Evolutionary conservation across 2,113 vertebrate genomes (phyloP).

Genomic region (Ibidorhyncha struthersii): DNA sequence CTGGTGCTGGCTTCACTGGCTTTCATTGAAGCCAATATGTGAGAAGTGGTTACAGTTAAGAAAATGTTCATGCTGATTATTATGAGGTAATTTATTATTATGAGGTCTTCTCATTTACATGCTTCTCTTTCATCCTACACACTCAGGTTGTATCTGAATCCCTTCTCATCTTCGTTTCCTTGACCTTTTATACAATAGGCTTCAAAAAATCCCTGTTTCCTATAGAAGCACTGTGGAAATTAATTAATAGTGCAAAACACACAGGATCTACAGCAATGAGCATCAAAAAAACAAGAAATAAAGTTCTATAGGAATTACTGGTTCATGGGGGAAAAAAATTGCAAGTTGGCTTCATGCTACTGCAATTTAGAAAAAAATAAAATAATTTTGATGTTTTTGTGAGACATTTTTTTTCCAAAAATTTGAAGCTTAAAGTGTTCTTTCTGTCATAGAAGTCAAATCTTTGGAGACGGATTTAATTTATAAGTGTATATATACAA

Average conservation of each 20-base stretch:
- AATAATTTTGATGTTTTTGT: neutral
- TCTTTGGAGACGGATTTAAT: neutral
- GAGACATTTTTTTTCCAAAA: neutral
- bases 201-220: neutral
- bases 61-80: neutral
- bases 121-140: neutral
- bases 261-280: neutral
- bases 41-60: neutral
- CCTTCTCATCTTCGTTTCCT: neutral
- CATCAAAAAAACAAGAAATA: neutral
- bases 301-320: neutral
- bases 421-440: neutral
- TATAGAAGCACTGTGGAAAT: neutral
- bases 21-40: neutral
- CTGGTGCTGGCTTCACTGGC: neutral
- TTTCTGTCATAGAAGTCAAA: neutral
- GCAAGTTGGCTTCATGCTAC: neutral
- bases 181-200: neutral
- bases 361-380: neutral
- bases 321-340: neutral
- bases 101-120: neutral
- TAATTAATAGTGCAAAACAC: neutral
- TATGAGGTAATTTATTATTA: neutral
- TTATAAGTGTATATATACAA: neutral
- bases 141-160: neutral